Conservation (phyloP, 2,888 invertebrate genomes). For the Polydesmus complanatus region DNA sequence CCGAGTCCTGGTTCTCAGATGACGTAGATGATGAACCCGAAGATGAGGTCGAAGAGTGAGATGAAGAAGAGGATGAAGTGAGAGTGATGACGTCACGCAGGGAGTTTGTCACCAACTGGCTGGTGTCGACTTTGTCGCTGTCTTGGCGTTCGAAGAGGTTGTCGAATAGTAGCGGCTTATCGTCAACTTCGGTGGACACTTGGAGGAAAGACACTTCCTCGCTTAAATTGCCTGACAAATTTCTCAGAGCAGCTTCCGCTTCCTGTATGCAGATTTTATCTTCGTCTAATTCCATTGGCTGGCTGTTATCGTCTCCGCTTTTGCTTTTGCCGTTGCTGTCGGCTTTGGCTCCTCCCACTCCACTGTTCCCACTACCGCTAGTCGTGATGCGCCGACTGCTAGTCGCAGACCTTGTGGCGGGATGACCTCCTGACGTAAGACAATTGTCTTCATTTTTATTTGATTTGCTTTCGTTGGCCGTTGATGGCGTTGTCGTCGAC, state of each 20-base stretch:
- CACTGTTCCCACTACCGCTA: not conserved
- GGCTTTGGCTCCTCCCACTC: not conserved
- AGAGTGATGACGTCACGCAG: slow-evolving; percentile 21
- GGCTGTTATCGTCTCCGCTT: not conserved
- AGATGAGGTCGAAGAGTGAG: slow-evolving; percentile 8
- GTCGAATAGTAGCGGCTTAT: slow-evolving; percentile 33
- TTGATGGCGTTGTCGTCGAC: too few species aligned
- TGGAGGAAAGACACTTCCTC: slow-evolving; percentile 17
- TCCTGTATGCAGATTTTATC: slow-evolving; percentile 56
- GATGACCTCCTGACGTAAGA: not conserved
- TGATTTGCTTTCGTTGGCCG: not conserved
- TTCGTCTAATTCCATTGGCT: slow-evolving; percentile 52
- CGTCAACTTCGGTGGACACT: slow-evolving; percentile 18
- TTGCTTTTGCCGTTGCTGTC: not conserved
- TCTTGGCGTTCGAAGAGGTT: slow-evolving; percentile 22
- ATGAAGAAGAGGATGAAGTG: slow-evolving; percentile 17
- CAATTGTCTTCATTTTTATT: slow-evolving; percentile 10
- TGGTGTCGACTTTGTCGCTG: slow-evolving; percentile 15
- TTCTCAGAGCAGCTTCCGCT: slow-evolving; percentile 73
- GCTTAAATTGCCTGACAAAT: slow-evolving; percentile 73
- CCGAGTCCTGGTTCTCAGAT: not conserved
- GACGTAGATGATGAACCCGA: not conserved
- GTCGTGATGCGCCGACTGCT: not conserved
- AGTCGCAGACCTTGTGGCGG: not conserved
- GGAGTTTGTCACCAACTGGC: slow-evolving; percentile 20